These are phyloP conservation scores for Erebia epiphron DNA, from an alignment of 2,888 invertebrate species.

Conservation along the genomic window DNA sequence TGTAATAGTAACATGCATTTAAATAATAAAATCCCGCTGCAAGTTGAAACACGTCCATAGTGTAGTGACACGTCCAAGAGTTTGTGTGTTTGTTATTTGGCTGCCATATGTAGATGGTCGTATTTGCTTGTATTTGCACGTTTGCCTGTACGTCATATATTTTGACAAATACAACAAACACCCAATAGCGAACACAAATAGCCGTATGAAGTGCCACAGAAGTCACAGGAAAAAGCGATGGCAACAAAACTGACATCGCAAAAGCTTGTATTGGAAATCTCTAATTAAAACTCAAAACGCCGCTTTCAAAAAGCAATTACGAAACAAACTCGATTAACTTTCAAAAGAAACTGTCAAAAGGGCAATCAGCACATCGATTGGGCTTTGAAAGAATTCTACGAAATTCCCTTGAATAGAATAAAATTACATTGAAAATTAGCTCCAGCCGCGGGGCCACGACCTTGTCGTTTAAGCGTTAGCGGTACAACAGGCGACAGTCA, in stretches of 20 bases:
- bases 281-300: not conserved
- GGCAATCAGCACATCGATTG: conserved; percentile 25
- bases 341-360: conserved; percentile 24
- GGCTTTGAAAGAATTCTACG: conserved; percentile 23
- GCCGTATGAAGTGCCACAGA: too few relatives aligned
- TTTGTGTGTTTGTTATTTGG: too few relatives aligned
- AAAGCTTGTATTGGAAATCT: not conserved
- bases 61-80: too few relatives aligned
- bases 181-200: too few relatives aligned
- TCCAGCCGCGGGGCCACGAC: not conserved
- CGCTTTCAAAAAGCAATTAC: conserved; percentile 6
- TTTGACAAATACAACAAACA: too few relatives aligned
- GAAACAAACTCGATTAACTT: conserved; percentile 10
- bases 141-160: too few relatives aligned
- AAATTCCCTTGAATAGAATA: conserved; percentile 27
- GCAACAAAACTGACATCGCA: not conserved
- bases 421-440: conserved; percentile 25
- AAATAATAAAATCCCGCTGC: too few relatives aligned
- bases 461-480: not conserved
- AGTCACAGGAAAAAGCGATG: not conserved
- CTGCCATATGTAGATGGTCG: too few relatives aligned
- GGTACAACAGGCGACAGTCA: not conserved
- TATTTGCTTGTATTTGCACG: too few relatives aligned
- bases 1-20: too few relatives aligned
- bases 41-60: too few relatives aligned